Evolutionary conservation across 2,797 vertebrate species (phyloP), one percentile per base, ranked within the genome.

Genomic region (Anabacerthia variegaticeps): DNA sequence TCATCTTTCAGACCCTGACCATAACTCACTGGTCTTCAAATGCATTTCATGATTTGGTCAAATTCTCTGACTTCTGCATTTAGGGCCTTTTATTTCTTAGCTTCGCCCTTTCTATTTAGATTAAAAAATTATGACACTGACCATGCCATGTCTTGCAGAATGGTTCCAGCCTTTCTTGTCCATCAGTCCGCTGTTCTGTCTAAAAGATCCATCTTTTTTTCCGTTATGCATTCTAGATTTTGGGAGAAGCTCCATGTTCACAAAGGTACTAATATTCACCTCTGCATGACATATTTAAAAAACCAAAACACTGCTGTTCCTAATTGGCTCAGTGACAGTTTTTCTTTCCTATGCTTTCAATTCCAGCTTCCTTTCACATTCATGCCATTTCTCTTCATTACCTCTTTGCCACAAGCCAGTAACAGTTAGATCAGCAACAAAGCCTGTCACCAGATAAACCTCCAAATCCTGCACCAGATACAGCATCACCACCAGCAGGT

Each of bases 391-490:
- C 66, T 88, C 43, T 78, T 91, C 59, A 36, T 85, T 81, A 58
- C 49, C 22, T 75, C 61, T 88, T 88, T 91, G 37, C 68, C 78
- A 85, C 36, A 56, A 88, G 46, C 56, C 67, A 73, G 4, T 84
- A 86, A 41, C 30, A 69, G 63, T 36, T 71, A 72, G 22, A 72
- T 62, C 72, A 78, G 62, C 75, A 78, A 36, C 52, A 88, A 81
- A 92, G 78, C 54, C 72, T 81, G 44, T 62, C 82, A 66, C 39
- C 59, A 66, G 72, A 93, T 83, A 86, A 93, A 66, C 46, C 55
- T 92, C 63, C 55, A 81, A 76, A 95, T 78, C 59, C 69, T 88
- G n/a, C 69, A 88, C 62, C 80, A 86, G 51, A 68, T 73, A 75
- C 52, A 82, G 34, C 37, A 2, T 46, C 56, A 85, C 30, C 85